phyloP scores from a whole-genome alignment of 2,888 invertebrate genomes.

The Achlya flavicornis region DNA sequence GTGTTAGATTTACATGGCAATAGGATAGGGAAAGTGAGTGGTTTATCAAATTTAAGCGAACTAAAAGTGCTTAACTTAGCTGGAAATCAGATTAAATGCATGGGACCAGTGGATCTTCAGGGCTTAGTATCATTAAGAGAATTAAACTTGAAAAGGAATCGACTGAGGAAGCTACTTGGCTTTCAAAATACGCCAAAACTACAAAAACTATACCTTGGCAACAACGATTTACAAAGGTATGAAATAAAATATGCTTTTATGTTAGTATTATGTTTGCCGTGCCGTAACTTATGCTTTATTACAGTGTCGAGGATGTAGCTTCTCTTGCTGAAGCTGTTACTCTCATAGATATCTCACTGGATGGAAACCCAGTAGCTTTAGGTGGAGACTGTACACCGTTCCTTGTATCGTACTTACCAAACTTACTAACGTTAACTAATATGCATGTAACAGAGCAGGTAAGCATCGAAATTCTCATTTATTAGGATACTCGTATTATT shows the following conservation, averaged over 20 bases:
- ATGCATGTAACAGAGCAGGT: slow-evolving; percentile 91
- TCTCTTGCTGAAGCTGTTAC: slow-evolving; percentile 90
- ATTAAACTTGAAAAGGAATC: slow-evolving; percentile 94
- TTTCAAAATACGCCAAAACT: slow-evolving; percentile 90
- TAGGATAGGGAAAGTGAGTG: slow-evolving; percentile 90
- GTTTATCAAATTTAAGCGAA: slow-evolving; percentile 87
- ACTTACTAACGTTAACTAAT: slow-evolving; percentile 88
- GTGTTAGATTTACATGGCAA: slow-evolving; percentile 97
- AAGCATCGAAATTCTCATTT: slow-evolving; percentile 19
- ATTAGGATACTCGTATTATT: background rate
- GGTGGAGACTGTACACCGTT: slow-evolving; percentile 93
- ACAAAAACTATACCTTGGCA: slow-evolving; percentile 92
- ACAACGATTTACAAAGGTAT: slow-evolving; percentile 88
- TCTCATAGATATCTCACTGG: slow-evolving; percentile 92
- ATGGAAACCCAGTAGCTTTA: slow-evolving; percentile 92
- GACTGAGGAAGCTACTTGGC: slow-evolving; percentile 90
- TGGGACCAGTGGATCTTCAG: slow-evolving; percentile 90
- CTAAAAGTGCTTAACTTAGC: slow-evolving; percentile 96
- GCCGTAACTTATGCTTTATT: slow-evolving; percentile 27
- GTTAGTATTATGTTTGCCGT: background rate
- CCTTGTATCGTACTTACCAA: slow-evolving; percentile 90
- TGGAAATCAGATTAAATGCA: slow-evolving; percentile 92
- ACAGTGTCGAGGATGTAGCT: slow-evolving; percentile 93
- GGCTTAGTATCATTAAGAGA: slow-evolving; percentile 92
- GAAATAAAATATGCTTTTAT: background rate